These are phyloP conservation scores for Streblospio benedicti DNA, from an alignment of 1,140 invertebrate genomes.

Conservation along the genomic window DNA sequence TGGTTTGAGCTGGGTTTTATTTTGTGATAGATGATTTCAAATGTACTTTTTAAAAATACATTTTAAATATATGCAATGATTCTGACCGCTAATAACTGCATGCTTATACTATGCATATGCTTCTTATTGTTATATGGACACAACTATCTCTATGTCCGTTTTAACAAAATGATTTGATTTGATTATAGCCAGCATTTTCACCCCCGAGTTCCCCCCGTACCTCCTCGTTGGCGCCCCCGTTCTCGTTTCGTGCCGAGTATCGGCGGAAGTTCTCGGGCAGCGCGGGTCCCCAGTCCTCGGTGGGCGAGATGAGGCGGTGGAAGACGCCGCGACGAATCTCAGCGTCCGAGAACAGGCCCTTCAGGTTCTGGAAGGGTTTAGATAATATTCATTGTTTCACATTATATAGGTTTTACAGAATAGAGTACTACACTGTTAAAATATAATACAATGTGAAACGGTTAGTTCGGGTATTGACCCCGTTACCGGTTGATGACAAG, in stretches of 20 bases:
- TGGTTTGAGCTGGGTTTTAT: no score
- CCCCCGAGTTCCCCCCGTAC: not conserved
- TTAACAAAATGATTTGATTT: not conserved
- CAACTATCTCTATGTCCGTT: not conserved
- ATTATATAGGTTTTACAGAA: not conserved
- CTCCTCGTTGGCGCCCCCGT: not conserved
- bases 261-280: conserved; percentile 6
- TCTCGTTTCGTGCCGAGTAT: not conserved
- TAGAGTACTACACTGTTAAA: not conserved
- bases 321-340: not conserved
- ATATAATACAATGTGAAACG: not conserved
- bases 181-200: not conserved
- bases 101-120: not conserved
- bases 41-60: no score
- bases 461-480: not conserved
- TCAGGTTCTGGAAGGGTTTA: not conserved
- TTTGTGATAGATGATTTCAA: no score
- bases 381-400: not conserved
- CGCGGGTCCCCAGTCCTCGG: conserved; percentile 4
- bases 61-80: no score
- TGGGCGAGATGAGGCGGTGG: not conserved
- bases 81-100: no score
- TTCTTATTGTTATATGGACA: not conserved
- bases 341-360: not conserved
- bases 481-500: not conserved